Evolutionary conservation across 2,797 vertebrate species (phyloP), one percentile per base, ranked within the genome.

Genomic region (Galaxias olidus): DNA sequence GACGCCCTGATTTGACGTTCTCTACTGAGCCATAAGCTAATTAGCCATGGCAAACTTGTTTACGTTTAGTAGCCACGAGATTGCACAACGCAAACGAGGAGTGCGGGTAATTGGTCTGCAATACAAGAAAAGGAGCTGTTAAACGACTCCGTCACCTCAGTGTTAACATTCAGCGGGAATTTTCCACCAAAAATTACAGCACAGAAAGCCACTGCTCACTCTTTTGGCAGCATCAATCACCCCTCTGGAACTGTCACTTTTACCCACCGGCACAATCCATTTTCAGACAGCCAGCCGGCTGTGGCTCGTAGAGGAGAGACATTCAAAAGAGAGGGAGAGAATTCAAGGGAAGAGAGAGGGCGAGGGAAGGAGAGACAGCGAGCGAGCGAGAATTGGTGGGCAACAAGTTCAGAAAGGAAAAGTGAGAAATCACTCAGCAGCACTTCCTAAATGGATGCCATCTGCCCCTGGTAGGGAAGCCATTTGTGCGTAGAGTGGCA

Each of bases 401-500:
- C 71, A 82, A 72, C 58, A 74, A 72, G 68, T 76, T 75, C 65
- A 65, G 57, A 73, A 78, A 81, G 64, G 66, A 53, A 76, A 66
- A 74, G 75, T 70, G 63, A 82, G 64, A 73, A 82, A 80, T 58
- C 65, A 74, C 65, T 72, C 63, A 71, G 41, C 61, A 54, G 58
- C 15, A 48, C 56, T 72, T 62, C 57, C 70, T 85, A 86, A 90
- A 88, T 81, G 65, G 77, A 74, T 54, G 62, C 80, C 83, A 84
- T 86, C 80, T 89, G 85, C 73, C 68, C 65, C 65, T 69, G 67
- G 61, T 74, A 66, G 71, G 77, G 71, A 82, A 74, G 69, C 76
- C 47, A 82, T 84, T 76, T 77, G 71, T 78, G 72, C 61, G 59
- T 81, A 77, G 47, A 74, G 54, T 71, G 59, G 68, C 75, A 65